Percentiles rank a stretch among this genome's conserved stretches.
Evolutionary conservation across 2,888 invertebrate genomes (phyloP).

Genomic region (Perizoma affinitatum): DNA sequence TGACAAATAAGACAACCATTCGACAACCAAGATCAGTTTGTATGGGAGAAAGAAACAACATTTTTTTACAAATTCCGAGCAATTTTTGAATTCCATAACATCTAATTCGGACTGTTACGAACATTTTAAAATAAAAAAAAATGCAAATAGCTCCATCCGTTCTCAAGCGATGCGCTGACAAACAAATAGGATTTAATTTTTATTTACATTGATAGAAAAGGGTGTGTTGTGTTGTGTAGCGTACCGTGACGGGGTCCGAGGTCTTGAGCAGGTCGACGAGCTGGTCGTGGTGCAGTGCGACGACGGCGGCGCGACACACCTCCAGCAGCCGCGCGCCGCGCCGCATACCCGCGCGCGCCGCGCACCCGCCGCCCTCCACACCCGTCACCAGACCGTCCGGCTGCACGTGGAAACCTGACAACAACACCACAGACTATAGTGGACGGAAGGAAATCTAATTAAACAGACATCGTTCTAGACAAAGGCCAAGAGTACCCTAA

Average conservation of each 20-base stretch:
- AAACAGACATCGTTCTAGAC: not conserved
- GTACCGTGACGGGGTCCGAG: slow-evolving; percentile 92
- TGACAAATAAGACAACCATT: too few relatives aligned
- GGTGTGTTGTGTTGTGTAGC: slow-evolving; percentile 6
- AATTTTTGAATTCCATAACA: too few relatives aligned
- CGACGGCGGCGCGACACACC: slow-evolving; percentile 94
- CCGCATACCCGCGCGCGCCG: slow-evolving; percentile 93
- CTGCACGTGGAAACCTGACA: slow-evolving; percentile 92
- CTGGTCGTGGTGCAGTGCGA: slow-evolving; percentile 94
- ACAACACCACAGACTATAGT: too few relatives aligned
- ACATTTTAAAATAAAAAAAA: too few relatives aligned
- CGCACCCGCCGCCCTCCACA: slow-evolving; percentile 88
- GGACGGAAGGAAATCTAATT: not conserved
- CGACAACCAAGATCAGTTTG: too few relatives aligned
- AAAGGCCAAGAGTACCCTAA: too few relatives aligned
- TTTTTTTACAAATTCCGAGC: too few relatives aligned
- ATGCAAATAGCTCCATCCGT: too few relatives aligned
- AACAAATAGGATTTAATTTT: not conserved
- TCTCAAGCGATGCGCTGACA: too few relatives aligned
- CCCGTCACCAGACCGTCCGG: slow-evolving; percentile 97
- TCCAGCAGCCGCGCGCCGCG: slow-evolving; percentile 96
- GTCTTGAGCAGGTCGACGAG: slow-evolving; percentile 97
- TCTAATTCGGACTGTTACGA: not conserved
- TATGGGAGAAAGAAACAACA: too few relatives aligned
- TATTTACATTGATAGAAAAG: not conserved